Evolutionary conservation across 2,888 invertebrate genomes (phyloP).

Genomic region (Amblyteles armatorius): DNA sequence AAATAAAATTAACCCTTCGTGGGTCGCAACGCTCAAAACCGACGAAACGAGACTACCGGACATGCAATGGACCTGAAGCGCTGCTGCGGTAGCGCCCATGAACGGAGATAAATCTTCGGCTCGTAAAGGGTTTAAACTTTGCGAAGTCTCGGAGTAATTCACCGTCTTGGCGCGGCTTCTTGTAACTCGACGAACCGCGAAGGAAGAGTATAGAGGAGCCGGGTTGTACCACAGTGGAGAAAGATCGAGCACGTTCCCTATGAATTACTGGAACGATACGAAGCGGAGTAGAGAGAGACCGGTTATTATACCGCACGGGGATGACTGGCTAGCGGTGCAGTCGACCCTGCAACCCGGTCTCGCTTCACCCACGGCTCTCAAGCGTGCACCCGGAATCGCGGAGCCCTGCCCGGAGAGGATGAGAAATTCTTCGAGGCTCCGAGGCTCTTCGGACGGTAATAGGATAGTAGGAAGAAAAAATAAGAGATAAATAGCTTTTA

Average conservation of each 20-base stretch:
- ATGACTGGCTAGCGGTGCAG: slow-evolving; percentile 69
- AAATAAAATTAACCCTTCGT: not conserved
- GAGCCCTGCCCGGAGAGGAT: slow-evolving; percentile 14
- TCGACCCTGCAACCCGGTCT: slow-evolving; percentile 67
- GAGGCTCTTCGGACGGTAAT: not conserved
- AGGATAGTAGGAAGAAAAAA: not conserved
- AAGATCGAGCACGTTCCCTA: slow-evolving; percentile 61
- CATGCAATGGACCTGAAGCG: not conserved
- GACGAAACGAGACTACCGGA: not conserved
- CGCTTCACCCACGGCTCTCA: slow-evolving; percentile 37
- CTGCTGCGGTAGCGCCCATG: not conserved
- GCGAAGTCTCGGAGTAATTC: not conserved
- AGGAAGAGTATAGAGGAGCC: not conserved
- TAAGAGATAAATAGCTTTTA: not conserved
- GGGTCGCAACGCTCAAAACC: not conserved
- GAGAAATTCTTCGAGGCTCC: slow-evolving; percentile 30
- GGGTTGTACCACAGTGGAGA: slow-evolving; percentile 15
- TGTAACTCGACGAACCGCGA: slow-evolving; percentile 2
- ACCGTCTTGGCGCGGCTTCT: not conserved
- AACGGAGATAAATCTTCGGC: not conserved
- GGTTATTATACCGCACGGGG: slow-evolving; percentile 69
- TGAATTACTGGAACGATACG: slow-evolving; percentile 66
- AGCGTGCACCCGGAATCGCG: slow-evolving; percentile 20
- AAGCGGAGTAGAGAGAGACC: slow-evolving; percentile 56
- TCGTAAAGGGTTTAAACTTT: not conserved